Percentiles rank a stretch among this genome's conserved stretches.
Conservation (phyloP, 1,140 invertebrate species). For the Calycopis cecrops region DNA sequence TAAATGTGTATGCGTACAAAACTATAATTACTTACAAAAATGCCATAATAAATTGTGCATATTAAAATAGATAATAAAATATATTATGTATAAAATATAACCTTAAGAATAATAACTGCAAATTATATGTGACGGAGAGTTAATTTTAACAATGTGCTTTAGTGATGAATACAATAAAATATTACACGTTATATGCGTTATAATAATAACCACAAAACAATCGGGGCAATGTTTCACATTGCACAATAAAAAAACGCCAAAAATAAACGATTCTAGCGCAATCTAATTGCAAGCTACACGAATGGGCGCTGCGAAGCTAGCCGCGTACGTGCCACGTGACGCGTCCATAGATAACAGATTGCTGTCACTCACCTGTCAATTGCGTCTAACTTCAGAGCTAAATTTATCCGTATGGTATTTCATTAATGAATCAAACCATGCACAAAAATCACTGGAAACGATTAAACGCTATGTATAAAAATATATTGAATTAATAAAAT, state of each 20-base stretch:
- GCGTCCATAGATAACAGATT: no score
- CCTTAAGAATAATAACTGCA: slow-evolving; percentile 64
- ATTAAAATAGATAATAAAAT: slow-evolving; percentile 69
- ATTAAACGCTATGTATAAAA: slow-evolving; percentile 51
- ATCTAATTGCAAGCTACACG: slow-evolving; percentile 59
- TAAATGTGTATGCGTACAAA: slow-evolving; percentile 69
- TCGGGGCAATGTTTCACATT: slow-evolving; percentile 65
- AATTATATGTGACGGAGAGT: slow-evolving; percentile 57
- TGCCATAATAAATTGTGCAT: slow-evolving; percentile 70
- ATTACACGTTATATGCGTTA: slow-evolving; percentile 26
- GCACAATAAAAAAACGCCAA: slow-evolving; percentile 42
- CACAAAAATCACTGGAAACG: slow-evolving; percentile 47
- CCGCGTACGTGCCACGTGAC: background rate
- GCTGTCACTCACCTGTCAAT: background rate
- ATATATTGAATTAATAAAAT: slow-evolving; percentile 51
- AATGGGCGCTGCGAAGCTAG: background rate
- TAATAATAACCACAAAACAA: slow-evolving; percentile 39
- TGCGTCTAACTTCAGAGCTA: slow-evolving; percentile 5
- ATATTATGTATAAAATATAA: slow-evolving; percentile 71
- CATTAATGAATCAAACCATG: slow-evolving; percentile 31
- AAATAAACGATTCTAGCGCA: slow-evolving; percentile 59
- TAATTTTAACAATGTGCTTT: slow-evolving; percentile 51
- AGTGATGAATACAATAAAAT: slow-evolving; percentile 41
- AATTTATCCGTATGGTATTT: slow-evolving; percentile 9
- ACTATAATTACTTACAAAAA: slow-evolving; percentile 59